phyloP scores from a whole-genome alignment of 2,888 invertebrate species.

The Oxycera nigricornis region DNA sequence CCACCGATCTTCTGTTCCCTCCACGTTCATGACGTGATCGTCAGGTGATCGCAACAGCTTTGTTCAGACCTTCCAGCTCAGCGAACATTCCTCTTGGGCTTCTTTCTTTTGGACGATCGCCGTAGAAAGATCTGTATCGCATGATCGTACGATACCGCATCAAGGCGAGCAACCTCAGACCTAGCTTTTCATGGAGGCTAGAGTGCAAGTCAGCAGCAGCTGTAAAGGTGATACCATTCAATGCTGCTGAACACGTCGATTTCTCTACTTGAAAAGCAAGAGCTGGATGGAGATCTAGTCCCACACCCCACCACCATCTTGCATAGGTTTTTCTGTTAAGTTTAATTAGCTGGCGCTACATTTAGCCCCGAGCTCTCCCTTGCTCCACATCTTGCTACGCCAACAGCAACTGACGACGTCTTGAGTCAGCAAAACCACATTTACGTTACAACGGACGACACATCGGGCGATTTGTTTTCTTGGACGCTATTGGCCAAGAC shows the following conservation, averaged over 20 bases:
- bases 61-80: neutral
- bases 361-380: neutral
- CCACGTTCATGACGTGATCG: neutral
- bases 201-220: no score
- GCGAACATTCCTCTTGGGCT: neutral
- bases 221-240: neutral
- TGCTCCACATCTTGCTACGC: no score
- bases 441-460: neutral
- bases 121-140: neutral
- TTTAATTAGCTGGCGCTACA: neutral
- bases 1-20: no score
- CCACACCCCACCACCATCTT: no score
- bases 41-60: neutral
- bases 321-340: no score
- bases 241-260: neutral
- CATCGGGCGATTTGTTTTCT: slow-evolving; percentile 15
- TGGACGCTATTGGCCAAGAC: neutral
- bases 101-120: neutral
- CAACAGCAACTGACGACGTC: neutral
- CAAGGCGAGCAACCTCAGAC: neutral
- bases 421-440: no score
- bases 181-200: neutral
- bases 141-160: neutral
- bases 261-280: neutral
- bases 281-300: neutral